phyloP scores from a whole-genome alignment of 2,888 invertebrate genomes.

The Eupeodes luniger region DNA sequence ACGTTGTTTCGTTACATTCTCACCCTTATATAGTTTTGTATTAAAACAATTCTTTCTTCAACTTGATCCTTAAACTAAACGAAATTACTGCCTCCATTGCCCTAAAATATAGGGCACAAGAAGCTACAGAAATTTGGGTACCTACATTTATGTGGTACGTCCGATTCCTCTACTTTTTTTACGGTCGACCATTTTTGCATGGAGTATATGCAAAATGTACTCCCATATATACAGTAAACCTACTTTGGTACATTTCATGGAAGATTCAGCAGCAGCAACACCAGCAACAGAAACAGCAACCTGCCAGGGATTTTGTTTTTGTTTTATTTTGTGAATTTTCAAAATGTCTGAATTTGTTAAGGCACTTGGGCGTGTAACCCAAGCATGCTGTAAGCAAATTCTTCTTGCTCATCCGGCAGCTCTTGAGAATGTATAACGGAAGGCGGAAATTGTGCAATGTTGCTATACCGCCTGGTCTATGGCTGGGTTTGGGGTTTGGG shows the following conservation, averaged over 20 bases:
- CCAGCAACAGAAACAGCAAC: background rate
- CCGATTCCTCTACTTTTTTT: background rate
- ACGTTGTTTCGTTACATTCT: too few relatives aligned
- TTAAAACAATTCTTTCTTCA: too few relatives aligned
- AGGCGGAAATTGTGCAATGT: constrained; percentile 33
- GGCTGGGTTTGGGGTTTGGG: background rate
- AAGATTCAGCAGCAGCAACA: background rate
- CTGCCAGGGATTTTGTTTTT: background rate
- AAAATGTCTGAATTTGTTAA: constrained; percentile 29
- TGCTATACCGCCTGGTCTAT: constrained; percentile 4
- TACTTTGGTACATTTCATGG: constrained; percentile 3
- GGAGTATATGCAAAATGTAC: background rate
- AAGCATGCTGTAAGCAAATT: constrained; percentile 40
- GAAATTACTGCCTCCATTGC: background rate
- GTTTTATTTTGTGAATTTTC: constrained; percentile 11
- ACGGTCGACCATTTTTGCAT: constrained; percentile 4
- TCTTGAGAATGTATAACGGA: constrained; percentile 17
- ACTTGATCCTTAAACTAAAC: too few relatives aligned
- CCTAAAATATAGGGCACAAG: background rate
- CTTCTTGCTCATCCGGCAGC: constrained; percentile 24
- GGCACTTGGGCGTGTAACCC: constrained; percentile 27
- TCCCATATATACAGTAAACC: background rate
- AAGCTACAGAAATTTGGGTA: background rate
- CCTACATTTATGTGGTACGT: background rate
- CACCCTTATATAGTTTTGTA: too few relatives aligned